Evolutionary conservation across 2,113 vertebrate species (phyloP).

Genomic region (Planiliza haematocheilus): DNA sequence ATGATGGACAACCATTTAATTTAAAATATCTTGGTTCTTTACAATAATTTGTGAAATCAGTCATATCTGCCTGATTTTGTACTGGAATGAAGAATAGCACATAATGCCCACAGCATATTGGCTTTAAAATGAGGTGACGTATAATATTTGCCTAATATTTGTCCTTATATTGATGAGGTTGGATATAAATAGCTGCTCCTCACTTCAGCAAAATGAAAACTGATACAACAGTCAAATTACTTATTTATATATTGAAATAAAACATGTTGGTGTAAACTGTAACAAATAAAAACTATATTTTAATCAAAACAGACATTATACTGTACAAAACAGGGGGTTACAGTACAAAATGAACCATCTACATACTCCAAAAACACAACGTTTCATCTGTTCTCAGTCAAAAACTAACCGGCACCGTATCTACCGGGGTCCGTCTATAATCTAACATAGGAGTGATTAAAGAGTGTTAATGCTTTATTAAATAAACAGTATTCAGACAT

Average conservation of each 20-base stretch:
- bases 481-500: conserved; percentile 37
- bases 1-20: too few species aligned
- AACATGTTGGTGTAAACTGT: not conserved
- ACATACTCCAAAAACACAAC: conserved; percentile 68
- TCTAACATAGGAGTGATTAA: conserved; percentile 22
- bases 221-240: not conserved
- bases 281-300: conserved; percentile 39
- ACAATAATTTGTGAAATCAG: too few species aligned
- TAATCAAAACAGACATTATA: conserved; percentile 77
- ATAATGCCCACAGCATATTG: too few species aligned
- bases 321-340: conserved; percentile 80
- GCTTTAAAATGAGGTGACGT: too few species aligned
- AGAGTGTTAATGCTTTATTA: conserved; percentile 47
- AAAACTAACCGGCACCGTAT: not conserved
- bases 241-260: not conserved
- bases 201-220: not conserved
- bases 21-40: too few species aligned
- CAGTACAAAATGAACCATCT: conserved; percentile 73
- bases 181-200: not conserved
- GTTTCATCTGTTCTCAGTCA: too few species aligned
- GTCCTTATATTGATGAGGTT: not conserved
- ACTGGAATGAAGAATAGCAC: too few species aligned
- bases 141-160: not conserved
- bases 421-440: conserved; percentile 8
- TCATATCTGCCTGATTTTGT: too few species aligned